A percentile compares a stretch with the other conserved stretches of the same genome.
These are phyloP conservation scores for Pelvicachromis taeniatus DNA, from an alignment of 2,113 vertebrate genomes.

Conservation along the genomic window DNA sequence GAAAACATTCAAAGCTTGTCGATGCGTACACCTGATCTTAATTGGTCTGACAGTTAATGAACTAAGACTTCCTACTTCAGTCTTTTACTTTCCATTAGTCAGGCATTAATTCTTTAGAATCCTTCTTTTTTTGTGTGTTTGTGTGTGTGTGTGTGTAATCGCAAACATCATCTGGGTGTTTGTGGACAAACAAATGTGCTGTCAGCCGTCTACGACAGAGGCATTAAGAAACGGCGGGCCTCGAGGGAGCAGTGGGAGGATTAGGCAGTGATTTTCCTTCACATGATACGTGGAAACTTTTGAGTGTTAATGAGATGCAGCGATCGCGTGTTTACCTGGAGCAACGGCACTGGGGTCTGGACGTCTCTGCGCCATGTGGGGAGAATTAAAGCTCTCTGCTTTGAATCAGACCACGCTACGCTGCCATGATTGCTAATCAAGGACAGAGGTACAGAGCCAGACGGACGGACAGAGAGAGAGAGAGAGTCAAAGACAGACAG, in stretches of 20 bases:
- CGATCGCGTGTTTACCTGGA: constrained; percentile 45
- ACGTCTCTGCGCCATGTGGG: constrained; percentile 29
- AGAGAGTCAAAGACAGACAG: neutral
- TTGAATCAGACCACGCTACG: constrained; percentile 3
- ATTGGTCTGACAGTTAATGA: constrained; percentile 4
- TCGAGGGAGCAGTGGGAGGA: neutral
- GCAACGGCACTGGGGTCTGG: neutral
- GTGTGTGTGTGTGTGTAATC: neutral
- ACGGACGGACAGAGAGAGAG: neutral
- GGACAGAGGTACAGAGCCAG: neutral
- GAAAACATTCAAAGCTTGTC: neutral
- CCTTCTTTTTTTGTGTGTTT: neutral
- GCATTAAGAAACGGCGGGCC: neutral
- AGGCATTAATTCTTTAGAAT: constrained; percentile 5
- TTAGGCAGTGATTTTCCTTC: constrained; percentile 10
- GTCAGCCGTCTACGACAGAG: neutral
- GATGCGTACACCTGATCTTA: constrained; percentile 10
- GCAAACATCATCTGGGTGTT: constrained; percentile 20
- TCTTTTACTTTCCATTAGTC: constrained; percentile 29
- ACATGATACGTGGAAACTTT: constrained; percentile 45
- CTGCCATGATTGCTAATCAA: constrained; percentile 47
- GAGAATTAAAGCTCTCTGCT: constrained; percentile 47
- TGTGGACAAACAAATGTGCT: constrained; percentile 38
- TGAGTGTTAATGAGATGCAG: constrained; percentile 40
- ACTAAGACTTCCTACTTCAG: neutral